A percentile compares a stretch with the other conserved stretches of the same genome.
phyloP scores from a whole-genome alignment of 2,113 vertebrate species.

The Coreoperca whiteheadi region DNA sequence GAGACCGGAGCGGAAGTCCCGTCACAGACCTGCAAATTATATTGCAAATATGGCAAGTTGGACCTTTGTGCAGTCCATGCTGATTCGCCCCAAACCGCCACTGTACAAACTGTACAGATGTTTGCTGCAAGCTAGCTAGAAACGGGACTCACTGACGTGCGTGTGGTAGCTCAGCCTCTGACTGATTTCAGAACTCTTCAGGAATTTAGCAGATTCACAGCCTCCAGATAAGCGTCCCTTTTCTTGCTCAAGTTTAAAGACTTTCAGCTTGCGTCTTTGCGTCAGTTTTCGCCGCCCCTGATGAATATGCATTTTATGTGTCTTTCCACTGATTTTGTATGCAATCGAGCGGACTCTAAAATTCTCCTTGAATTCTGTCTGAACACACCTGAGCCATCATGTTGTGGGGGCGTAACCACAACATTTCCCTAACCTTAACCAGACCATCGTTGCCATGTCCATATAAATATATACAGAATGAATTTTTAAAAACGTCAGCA shows the following conservation, averaged over 20 bases:
- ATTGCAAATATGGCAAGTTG: no score
- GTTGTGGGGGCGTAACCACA: no score
- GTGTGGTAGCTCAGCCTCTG: neutral
- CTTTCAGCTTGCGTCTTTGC: neutral
- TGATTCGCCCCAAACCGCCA: neutral
- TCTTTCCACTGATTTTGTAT: neutral
- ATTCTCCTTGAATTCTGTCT: accelerated
- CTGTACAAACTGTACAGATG: neutral
- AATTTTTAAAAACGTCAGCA: neutral
- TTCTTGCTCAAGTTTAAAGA: neutral
- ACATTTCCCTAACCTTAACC: neutral
- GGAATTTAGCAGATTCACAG: neutral
- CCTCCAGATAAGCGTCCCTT: neutral
- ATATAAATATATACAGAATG: neutral
- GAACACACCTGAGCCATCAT: neutral
- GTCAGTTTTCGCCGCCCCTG: neutral
- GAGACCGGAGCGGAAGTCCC: neutral
- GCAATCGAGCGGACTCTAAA: neutral
- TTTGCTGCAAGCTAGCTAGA: neutral
- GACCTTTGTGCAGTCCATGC: neutral
- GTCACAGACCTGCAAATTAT: neutral
- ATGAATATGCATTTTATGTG: slow-evolving; percentile 7
- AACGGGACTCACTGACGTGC: neutral
- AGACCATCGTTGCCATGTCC: neutral
- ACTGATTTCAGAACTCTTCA: neutral